Evolutionary conservation across 2,113 vertebrate genomes (phyloP), one percentile per base, ranked within the genome.

Genomic region (Prionailurus bengalensis): DNA sequence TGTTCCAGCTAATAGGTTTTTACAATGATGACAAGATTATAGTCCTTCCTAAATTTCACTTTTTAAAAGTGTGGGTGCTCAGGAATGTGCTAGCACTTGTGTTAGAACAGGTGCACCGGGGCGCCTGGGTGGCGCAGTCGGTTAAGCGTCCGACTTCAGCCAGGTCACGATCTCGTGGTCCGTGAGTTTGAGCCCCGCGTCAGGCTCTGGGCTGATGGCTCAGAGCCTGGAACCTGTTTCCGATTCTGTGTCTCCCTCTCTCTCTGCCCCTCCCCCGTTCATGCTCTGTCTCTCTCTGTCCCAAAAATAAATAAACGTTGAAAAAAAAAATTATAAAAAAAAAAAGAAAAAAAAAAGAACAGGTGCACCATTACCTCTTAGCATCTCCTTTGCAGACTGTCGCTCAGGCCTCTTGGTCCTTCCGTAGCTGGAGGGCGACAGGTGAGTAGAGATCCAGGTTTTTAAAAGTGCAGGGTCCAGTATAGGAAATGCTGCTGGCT

Each of bases 291-390:
- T 36, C 36, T 36, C 36, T 36, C 36, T 36, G 36, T 36, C 36
- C 36, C 36, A 36, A 36, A 36, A 36, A 36, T 36, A 36, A 36
- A 36, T 36, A 36, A 36, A 36, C 36, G 36, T 36, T 36, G 36
- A 36, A 36, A 36, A 36, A 36, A 36, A 36, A 36, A 36, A 36
- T 36, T 36, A 36, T 36, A 36, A 36, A 36, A 36, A 36, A 36
- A 36, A 36, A 36, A 36, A 36, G 36, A 36, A 36, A 36, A 36
- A 36, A 36, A 36, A 36, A 36, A 4, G 92, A 9, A 36, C 29
- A 33, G 66, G 7, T 1, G 1, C 3, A 1, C 65, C 4, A 0
- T 11, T 4, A 0, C 33, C 25, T 25, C 19, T 4, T 1, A 17
- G 27, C 4, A 14, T 3, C 23, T 2, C 0, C 25, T 73, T 48